Evolutionary conservation across 2,888 invertebrate genomes (phyloP), one percentile per base, ranked within the genome.

Genomic region (Azorinus chamasolen): DNA sequence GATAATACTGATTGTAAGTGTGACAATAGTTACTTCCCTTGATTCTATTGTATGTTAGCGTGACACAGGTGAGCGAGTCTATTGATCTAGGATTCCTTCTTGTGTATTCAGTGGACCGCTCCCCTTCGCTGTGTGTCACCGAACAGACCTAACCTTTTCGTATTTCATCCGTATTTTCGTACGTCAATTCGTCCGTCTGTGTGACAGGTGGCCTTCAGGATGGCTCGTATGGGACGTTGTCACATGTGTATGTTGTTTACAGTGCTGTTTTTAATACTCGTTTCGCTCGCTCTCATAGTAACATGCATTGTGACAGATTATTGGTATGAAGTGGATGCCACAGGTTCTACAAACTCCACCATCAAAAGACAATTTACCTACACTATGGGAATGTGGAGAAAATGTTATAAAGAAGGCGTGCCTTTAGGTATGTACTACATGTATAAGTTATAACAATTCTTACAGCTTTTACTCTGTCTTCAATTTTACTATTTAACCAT

Each of bases 381-480:
- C 55, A 46, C 66, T 22, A 71, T 83, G 22, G 86, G 86, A 25
- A 83, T 86, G 84, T 86, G 86, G 86, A 75, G 84, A 48, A 83
- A 79, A 63, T 86, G 86, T 74, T 86, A 86, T 57, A 65, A 66
- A 41, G 48, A 84, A 24, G 76, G 68, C 6, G 65, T 84, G 1
- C 84, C 86, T 5, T 25, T 65, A 24, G 76, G 86, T 86, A 82
- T 51, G 84, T 80, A 62, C 43, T 14, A 48, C 18, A 18, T 16
- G 6, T 12, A 48, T 48, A 14, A 16, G 48, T n/a, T n/a, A n/a
- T n/a, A n/a, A n/a, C n/a, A n/a, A n/a, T n/a, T n/a, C n/a, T n/a
- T n/a, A n/a, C n/a, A n/a, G n/a, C n/a, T n/a, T n/a, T n/a, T n/a
- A n/a, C n/a, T n/a, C n/a, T n/a, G n/a, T n/a, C n/a, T n/a, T n/a